Percentiles rank a stretch among this genome's conserved stretches.
Evolutionary conservation across 2,888 invertebrate genomes (phyloP).

Genomic region (Ferrisia virgata): DNA sequence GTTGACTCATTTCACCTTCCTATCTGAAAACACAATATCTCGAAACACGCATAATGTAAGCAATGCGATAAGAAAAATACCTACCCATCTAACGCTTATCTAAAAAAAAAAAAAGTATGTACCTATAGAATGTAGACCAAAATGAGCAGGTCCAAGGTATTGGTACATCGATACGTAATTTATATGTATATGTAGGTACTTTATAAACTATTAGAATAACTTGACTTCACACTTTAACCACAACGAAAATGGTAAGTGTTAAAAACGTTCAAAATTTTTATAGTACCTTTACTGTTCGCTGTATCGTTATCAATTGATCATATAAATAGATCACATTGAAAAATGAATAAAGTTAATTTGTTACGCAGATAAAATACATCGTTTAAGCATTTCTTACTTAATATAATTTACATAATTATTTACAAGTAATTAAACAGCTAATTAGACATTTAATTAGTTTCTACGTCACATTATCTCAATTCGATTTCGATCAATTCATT

Average conservation of each 20-base stretch:
- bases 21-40: no score
- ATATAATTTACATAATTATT: slow-evolving; percentile 40
- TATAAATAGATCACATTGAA: slow-evolving; percentile 17
- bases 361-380: neutral
- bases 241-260: neutral
- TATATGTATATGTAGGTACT: neutral
- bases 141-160: no score
- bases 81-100: no score
- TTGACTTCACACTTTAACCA: neutral
- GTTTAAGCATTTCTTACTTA: slow-evolving; percentile 16
- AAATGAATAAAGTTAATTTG: slow-evolving; percentile 8
- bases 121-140: no score
- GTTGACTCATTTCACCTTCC: no score
- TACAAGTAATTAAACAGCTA: slow-evolving; percentile 37
- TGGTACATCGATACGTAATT: no score
- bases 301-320: neutral
- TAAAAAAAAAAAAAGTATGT: no score
- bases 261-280: neutral
- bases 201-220: neutral
- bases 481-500: slow-evolving; percentile 27
- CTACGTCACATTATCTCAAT: slow-evolving; percentile 34
- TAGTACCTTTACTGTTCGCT: neutral
- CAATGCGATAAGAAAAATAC: neutral
- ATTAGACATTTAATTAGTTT: slow-evolving; percentile 33
- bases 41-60: neutral